Evolutionary conservation across 2,797 vertebrate genomes (phyloP).

Genomic region (Sciurus vulgaris): DNA sequence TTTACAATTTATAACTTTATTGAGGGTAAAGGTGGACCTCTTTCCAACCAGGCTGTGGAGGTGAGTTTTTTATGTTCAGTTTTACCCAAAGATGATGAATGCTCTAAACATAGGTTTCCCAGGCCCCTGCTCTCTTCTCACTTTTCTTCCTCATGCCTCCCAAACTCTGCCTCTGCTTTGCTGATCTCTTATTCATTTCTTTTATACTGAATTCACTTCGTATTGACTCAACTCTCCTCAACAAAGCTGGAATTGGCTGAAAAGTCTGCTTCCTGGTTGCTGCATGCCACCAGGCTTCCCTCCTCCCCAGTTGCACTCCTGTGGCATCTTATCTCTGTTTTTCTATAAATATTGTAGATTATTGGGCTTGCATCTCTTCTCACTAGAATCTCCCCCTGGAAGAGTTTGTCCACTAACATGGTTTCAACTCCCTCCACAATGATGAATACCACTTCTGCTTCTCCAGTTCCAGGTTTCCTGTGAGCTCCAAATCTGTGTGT

Average conservation of each 20-base stretch:
- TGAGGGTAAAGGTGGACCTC: neutral
- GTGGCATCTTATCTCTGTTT: neutral
- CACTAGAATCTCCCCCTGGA: too few species aligned
- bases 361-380: neutral
- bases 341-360: neutral
- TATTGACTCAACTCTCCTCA: neutral
- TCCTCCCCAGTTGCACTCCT: too few species aligned
- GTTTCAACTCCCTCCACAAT: too few species aligned
- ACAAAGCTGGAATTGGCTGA: neutral
- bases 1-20: neutral
- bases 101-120: neutral
- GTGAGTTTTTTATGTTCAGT: neutral
- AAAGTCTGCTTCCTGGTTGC: neutral
- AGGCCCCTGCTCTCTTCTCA: neutral
- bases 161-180: neutral
- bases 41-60: neutral
- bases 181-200: neutral
- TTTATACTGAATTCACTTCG: too few species aligned
- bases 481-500: too few species aligned
- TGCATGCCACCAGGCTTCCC: rapidly evolving
- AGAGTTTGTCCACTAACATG: too few species aligned
- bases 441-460: too few species aligned
- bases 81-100: neutral
- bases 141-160: neutral
- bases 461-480: too few species aligned